Evolutionary conservation across 2,113 vertebrate species (phyloP), one percentile per base, ranked within the genome.

Genomic region (Anseranas semipalmata): DNA sequence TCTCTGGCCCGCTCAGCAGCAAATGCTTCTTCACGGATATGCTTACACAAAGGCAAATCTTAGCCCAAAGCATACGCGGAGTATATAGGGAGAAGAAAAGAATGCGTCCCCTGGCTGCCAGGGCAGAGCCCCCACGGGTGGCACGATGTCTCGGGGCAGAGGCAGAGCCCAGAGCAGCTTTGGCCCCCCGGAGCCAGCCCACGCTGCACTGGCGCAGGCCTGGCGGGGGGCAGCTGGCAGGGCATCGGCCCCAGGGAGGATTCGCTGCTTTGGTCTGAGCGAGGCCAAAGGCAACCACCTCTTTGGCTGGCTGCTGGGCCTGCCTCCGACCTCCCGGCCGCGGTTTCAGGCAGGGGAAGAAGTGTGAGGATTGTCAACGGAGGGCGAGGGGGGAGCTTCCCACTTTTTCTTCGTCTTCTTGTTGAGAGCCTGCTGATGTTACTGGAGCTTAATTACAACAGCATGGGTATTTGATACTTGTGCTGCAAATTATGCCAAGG

Each of bases 51-150:
- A 65, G 76, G 62, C 73, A 94, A 94, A 95, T 94, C 68, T 86
- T 94, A 95, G 93, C 92, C 90, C 56, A 84, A 74, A 94, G 93
- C 85, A 0, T 63, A 92, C 15, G 30, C 1, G 0, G 74, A 92
- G 90, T 63, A 94, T 90, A 86, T 90, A 93, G 68, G 86, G 70
- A 92, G 89, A 94, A 95, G 82, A 92, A 58, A 95, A 93, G 89
- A 94, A 94, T 92, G 62, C 19, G 32, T 56, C 85, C 48, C 53
- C 87, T 67, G 75, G 92, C 85, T 94, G 67, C 78, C 59, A 46
- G 52, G 74, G 75, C 35, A 0, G 82, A 85, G 80, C 33, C 78
- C 58, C 41, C 90, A 76, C 0, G 85, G 82, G 77, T 93, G 70
- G 80, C 85, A 96, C 56, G 81, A 85, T 4, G 62, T 76, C 92